phyloP scores from a whole-genome alignment of 2,888 invertebrate species.

The Luperina testacea region DNA sequence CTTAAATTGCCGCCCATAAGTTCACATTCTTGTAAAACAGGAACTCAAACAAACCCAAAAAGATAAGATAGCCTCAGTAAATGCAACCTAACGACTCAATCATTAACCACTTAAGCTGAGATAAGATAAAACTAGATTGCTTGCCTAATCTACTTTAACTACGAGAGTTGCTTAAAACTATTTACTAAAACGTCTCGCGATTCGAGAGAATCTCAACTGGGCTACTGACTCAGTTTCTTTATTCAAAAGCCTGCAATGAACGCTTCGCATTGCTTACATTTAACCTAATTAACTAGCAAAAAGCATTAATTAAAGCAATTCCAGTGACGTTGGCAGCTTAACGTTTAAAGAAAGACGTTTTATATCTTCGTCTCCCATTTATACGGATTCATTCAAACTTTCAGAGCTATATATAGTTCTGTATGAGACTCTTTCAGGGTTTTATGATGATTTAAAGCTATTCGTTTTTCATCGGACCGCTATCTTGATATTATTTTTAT shows the following conservation, averaged over 20 bases:
- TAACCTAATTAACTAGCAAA: constrained; percentile 60
- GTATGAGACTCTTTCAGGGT: constrained; percentile 45
- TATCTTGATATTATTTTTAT: constrained; percentile 47
- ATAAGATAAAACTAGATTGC: constrained; percentile 51
- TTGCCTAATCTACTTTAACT: constrained; percentile 35
- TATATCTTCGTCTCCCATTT: constrained; percentile 34
- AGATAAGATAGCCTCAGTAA: constrained; percentile 39
- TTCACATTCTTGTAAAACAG: constrained; percentile 24
- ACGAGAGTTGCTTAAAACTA: constrained; percentile 37
- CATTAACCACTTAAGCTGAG: constrained; percentile 39
- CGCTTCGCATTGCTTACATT: constrained; percentile 46
- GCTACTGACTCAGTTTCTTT: constrained; percentile 51
- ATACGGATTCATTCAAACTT: constrained; percentile 32
- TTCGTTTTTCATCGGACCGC: constrained; percentile 58
- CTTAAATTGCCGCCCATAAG: background rate
- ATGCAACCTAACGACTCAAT: constrained; percentile 42
- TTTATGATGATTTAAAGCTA: constrained; percentile 62
- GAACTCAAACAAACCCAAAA: constrained; percentile 23
- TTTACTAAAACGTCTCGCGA: constrained; percentile 36
- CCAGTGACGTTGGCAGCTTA: constrained; percentile 47
- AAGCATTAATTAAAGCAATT: constrained; percentile 60
- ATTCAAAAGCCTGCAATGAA: constrained; percentile 37
- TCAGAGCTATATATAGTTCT: constrained; percentile 46
- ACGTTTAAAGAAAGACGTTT: constrained; percentile 50
- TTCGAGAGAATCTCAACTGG: constrained; percentile 30